Evolutionary conservation across 2,797 vertebrate genomes (phyloP).

Genomic region (Neosilurus hyrtlii): DNA sequence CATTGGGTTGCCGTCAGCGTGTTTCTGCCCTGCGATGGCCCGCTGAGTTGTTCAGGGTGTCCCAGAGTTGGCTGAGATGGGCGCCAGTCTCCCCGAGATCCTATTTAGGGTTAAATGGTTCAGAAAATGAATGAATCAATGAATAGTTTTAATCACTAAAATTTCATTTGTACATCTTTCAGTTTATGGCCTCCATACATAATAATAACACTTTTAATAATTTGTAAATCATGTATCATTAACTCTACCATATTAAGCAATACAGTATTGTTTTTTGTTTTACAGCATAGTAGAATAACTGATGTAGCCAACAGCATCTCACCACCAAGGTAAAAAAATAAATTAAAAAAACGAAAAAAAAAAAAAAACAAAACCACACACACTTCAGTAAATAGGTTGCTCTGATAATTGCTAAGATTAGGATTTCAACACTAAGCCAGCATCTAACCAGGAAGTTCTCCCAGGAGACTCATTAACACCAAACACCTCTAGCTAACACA

Average conservation of each 20-base stretch:
- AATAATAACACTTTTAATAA: not conserved
- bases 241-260: not conserved
- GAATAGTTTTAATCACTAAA: too few species aligned
- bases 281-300: not conserved
- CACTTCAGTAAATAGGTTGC: slow-evolving; percentile 11
- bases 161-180: not conserved
- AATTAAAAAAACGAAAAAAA: too few species aligned
- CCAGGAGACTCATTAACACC: slow-evolving; percentile 39
- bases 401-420: slow-evolving; percentile 30
- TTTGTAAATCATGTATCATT: not conserved
- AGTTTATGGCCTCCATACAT: not conserved
- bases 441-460: slow-evolving; percentile 22
- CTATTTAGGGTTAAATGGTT: too few species aligned
- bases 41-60: too few species aligned
- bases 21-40: too few species aligned
- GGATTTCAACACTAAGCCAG: slow-evolving; percentile 11
- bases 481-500: slow-evolving; percentile 29
- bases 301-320: not conserved
- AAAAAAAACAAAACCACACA: not conserved
- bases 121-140: too few species aligned
- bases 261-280: too few species aligned
- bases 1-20: too few species aligned
- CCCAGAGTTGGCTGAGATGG: too few species aligned
- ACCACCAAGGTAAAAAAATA: not conserved
- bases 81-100: too few species aligned